Percentiles rank a stretch among this genome's conserved stretches.
Conservation (phyloP, 2,888 invertebrate species). For the Synergus umbraculus region DNA sequence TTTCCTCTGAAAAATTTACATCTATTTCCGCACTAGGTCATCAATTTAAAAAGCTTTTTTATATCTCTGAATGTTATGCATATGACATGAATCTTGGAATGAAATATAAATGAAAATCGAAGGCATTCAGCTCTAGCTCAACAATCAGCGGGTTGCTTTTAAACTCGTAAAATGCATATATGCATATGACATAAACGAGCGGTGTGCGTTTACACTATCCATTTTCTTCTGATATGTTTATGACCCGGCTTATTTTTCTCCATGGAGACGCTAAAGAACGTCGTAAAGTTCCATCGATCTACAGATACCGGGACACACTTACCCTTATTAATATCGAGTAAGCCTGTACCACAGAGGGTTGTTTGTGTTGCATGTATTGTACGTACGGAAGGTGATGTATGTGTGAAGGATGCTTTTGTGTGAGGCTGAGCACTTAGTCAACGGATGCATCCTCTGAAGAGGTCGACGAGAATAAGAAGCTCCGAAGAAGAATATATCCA, state of each 20-base stretch:
- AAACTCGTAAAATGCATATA: neutral
- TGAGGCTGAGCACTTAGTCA: slow-evolving; percentile 6
- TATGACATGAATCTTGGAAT: neutral
- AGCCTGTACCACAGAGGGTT: neutral
- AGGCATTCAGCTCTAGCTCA: neutral
- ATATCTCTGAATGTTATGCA: too few species aligned
- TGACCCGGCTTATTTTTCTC: neutral
- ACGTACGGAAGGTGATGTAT: neutral
- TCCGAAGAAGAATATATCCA: neutral
- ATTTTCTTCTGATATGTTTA: neutral
- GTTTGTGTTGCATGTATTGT: too few species aligned
- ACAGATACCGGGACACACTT: neutral
- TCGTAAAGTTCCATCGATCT: slow-evolving; percentile 5
- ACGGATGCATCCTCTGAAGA: neutral
- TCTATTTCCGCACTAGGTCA: neutral
- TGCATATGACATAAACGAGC: neutral
- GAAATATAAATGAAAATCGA: neutral
- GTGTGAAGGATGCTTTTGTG: neutral
- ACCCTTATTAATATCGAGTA: neutral
- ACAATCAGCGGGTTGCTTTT: neutral
- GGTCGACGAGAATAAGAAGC: slow-evolving; percentile 6
- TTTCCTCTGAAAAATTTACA: neutral
- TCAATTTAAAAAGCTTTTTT: neutral
- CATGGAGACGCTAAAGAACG: neutral
- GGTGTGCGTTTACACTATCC: neutral